Evolutionary conservation across 2,888 invertebrate genomes (phyloP).

Genomic region (Cacoxenus indagator): DNA sequence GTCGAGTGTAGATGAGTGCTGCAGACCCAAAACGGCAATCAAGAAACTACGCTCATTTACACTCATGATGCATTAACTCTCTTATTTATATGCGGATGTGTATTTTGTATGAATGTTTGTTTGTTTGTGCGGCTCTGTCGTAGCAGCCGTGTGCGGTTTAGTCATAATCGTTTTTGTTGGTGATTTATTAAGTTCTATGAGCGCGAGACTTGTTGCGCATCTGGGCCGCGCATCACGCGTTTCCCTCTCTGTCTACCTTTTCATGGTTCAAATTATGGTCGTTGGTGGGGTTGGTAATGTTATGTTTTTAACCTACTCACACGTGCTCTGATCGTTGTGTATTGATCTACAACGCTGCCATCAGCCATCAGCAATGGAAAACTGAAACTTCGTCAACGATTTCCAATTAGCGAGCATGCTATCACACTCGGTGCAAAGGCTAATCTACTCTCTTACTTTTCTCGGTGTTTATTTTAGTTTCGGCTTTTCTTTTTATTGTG

Average conservation of each 20-base stretch:
- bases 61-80: neutral
- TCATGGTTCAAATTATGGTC: neutral
- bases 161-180: neutral
- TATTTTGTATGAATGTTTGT: no score
- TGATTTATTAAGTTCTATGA: no score
- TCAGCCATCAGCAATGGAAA: no score
- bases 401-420: no score
- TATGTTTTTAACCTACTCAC: conserved; percentile 33
- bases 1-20: neutral
- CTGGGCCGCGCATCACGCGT: neutral
- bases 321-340: neutral
- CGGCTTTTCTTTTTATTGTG: no score
- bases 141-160: neutral
- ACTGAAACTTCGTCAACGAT: no score
- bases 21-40: neutral
- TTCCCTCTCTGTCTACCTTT: neutral
- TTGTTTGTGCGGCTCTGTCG: no score
- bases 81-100: neutral
- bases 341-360: no score
- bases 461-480: no score
- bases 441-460: no score
- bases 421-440: neutral
- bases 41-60: neutral
- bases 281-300: conserved; percentile 22
- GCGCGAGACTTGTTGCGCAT: conserved; percentile 5